Percentiles rank a stretch among this genome's conserved stretches.
Conservation (phyloP, 1,140 invertebrate species). For the Drosophila funebris region DNA sequence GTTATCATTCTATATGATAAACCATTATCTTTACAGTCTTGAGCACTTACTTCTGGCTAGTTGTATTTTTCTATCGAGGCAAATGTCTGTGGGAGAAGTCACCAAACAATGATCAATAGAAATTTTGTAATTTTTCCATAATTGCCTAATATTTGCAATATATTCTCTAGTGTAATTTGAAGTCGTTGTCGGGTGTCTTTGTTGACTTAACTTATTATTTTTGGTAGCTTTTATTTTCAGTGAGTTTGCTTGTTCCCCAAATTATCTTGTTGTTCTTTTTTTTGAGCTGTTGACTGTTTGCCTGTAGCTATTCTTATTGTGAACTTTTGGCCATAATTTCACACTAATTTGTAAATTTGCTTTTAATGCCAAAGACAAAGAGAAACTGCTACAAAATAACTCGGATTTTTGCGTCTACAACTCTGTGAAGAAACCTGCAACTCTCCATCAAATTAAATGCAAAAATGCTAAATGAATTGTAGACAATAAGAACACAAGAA, state of each 20-base stretch:
- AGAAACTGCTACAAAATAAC: conserved; percentile 29
- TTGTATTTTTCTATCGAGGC: conserved; percentile 34
- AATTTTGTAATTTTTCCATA: background rate
- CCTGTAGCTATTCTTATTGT: conserved; percentile 24
- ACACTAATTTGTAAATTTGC: conserved; percentile 78
- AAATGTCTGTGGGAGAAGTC: conserved; percentile 4
- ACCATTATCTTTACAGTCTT: conserved; percentile 2
- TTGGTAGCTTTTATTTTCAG: conserved; percentile 34
- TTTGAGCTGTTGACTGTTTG: background rate
- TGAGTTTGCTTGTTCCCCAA: conserved; percentile 30
- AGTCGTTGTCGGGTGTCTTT: background rate
- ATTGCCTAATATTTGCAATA: background rate
- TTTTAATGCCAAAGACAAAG: conserved; percentile 72
- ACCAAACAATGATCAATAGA: background rate
- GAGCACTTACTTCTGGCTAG: conserved; percentile 39
- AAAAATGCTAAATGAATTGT: conserved; percentile 55
- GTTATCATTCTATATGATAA: background rate
- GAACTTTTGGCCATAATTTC: conserved; percentile 63
- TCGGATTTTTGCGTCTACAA: conserved; percentile 28
- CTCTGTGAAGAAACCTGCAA: background rate
- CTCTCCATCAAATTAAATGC: conserved; percentile 38
- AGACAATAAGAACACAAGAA: conserved; percentile 45
- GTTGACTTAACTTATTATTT: conserved; percentile 21
- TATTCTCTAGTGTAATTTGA: conserved; percentile 4
- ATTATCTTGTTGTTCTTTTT: conserved; percentile 12